Percentiles rank a stretch among this genome's conserved stretches.
phyloP scores from a whole-genome alignment of 2,888 invertebrate genomes.

The Lycophotia porphyrea region DNA sequence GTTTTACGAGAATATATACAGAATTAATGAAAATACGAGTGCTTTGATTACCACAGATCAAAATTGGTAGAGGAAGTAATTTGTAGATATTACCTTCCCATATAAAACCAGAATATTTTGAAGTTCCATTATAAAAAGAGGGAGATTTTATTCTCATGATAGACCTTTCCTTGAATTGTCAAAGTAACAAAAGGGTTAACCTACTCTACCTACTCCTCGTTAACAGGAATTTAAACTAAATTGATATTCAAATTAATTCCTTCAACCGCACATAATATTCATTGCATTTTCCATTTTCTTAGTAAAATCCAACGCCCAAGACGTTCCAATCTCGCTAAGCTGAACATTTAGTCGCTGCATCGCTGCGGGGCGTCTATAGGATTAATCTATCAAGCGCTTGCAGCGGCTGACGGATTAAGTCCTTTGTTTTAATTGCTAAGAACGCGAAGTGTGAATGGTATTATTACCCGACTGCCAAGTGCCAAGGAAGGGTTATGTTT shows the following conservation, averaged over 20 bases:
- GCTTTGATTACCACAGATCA: neutral
- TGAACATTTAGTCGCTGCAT: conserved; percentile 53
- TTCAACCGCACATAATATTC: conserved; percentile 1
- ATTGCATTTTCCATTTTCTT: conserved; percentile 7
- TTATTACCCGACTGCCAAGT: no score
- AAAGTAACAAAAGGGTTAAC: neutral
- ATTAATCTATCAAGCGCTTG: conserved; percentile 62
- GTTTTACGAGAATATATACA: neutral
- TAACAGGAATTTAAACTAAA: neutral
- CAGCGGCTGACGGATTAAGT: conserved; percentile 46
- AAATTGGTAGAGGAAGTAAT: neutral
- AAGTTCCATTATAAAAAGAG: neutral
- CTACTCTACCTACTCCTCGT: neutral
- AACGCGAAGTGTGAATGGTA: conserved; percentile 17
- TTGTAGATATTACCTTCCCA: neutral
- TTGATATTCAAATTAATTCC: conserved; percentile 11
- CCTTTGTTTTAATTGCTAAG: conserved; percentile 56
- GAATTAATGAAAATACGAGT: neutral
- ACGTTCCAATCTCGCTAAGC: conserved; percentile 35
- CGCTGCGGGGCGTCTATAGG: conserved; percentile 35
- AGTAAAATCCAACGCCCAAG: conserved; percentile 24
- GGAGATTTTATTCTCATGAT: neutral
- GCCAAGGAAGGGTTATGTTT: no score
- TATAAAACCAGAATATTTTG: neutral
- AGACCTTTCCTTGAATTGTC: neutral